phyloP scores from a whole-genome alignment of 2,113 vertebrate genomes.

The Boleophthalmus pectinirostris region DNA sequence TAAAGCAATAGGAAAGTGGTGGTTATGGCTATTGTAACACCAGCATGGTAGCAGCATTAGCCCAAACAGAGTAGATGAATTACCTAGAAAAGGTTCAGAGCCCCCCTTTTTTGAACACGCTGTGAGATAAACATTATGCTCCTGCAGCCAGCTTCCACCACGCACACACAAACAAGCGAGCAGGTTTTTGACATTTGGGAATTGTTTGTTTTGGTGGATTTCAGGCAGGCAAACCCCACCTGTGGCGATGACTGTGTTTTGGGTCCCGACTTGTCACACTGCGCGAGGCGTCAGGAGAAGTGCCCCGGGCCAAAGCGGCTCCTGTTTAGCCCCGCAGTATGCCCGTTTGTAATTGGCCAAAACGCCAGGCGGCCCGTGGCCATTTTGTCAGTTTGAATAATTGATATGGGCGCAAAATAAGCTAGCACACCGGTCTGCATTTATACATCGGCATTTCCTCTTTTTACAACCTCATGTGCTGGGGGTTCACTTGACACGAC shows the following conservation, averaged over 20 bases:
- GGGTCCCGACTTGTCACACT: slow-evolving; percentile 69
- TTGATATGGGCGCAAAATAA: slow-evolving; percentile 68
- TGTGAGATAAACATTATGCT: slow-evolving; percentile 13
- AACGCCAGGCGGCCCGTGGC: slow-evolving; percentile 69
- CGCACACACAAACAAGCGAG: slow-evolving; percentile 20
- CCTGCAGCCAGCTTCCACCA: not conserved
- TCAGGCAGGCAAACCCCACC: slow-evolving; percentile 56
- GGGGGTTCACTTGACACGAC: not conserved
- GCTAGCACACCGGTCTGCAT: slow-evolving; percentile 39
- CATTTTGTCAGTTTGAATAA: slow-evolving; percentile 74
- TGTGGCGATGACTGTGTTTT: slow-evolving; percentile 69
- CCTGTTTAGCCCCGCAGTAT: slow-evolving; percentile 70
- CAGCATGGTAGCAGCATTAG: slow-evolving; percentile 3
- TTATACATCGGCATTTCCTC: slow-evolving; percentile 27
- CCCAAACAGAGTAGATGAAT: slow-evolving; percentile 28
- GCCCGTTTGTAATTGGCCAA: slow-evolving; percentile 75
- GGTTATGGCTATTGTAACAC: slow-evolving; percentile 13
- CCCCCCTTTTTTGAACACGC: slow-evolving; percentile 12
- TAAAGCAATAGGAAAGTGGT: slow-evolving; percentile 26
- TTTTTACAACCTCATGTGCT: slow-evolving; percentile 8
- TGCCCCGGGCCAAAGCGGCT: slow-evolving; percentile 57
- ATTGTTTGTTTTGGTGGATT: slow-evolving; percentile 67
- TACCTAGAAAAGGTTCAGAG: slow-evolving; percentile 38
- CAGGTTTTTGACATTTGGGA: slow-evolving; percentile 61
- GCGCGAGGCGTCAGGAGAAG: slow-evolving; percentile 58